Evolutionary conservation across 1,140 invertebrate genomes (phyloP).

Genomic region (Melanaphis sacchari): DNA sequence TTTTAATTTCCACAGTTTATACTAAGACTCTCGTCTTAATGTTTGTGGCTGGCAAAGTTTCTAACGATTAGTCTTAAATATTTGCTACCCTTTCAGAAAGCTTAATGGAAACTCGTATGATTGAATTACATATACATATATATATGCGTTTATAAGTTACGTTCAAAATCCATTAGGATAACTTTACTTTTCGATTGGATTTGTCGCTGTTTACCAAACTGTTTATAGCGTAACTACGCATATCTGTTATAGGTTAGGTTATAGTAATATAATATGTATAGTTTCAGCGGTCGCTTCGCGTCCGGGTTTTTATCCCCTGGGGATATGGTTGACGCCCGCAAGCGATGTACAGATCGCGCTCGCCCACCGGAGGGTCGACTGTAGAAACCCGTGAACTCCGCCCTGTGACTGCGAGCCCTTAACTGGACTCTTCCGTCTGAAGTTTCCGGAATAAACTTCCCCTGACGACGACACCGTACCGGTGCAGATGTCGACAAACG

Average conservation of each 20-base stretch:
- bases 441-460: not conserved
- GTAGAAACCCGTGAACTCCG: not conserved
- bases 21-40: not conserved
- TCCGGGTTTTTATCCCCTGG: too few relatives aligned
- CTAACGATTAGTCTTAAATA: slow-evolving; percentile 33
- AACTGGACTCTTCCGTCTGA: not conserved
- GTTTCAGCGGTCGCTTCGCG: not conserved
- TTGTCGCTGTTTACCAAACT: slow-evolving; percentile 1
- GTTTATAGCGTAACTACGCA: not conserved
- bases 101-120: slow-evolving; percentile 10
- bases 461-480: not conserved
- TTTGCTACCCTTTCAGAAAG: not conserved
- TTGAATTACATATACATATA: not conserved
- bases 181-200: slow-evolving; percentile 32
- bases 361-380: not conserved
- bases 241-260: not conserved
- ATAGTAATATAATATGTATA: slow-evolving; percentile 18
- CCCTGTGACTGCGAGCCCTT: not conserved
- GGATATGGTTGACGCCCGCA: not conserved
- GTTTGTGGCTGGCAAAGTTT: not conserved
- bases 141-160: not conserved
- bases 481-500: not conserved
- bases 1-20: not conserved
- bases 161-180: slow-evolving; percentile 33
- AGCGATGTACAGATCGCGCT: not conserved